Conservation (phyloP, 2,888 invertebrate species). For the Cyrtodaria siliqua region DNA sequence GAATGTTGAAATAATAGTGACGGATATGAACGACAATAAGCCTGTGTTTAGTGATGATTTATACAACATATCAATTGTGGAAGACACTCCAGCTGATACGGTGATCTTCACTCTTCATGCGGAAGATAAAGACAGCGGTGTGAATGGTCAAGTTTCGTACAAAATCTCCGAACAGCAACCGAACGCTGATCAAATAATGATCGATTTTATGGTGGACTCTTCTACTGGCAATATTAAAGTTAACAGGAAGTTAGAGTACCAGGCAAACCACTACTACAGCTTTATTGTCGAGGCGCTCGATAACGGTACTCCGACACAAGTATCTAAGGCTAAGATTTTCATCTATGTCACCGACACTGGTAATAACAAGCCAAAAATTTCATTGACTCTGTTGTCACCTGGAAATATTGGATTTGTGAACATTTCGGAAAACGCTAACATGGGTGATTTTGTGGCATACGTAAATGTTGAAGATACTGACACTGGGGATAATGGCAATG, state of each 20-base stretch:
- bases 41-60: slow-evolving; percentile 40
- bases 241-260: slow-evolving; percentile 30
- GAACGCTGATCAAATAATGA: slow-evolving; percentile 32
- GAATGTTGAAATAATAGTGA: slow-evolving; percentile 51
- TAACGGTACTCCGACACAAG: slow-evolving; percentile 56
- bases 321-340: slow-evolving; percentile 61
- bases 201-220: slow-evolving; percentile 38
- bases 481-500: slow-evolving; percentile 93
- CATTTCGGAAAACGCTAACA: slow-evolving; percentile 73
- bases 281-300: slow-evolving; percentile 69
- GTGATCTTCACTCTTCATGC: slow-evolving; percentile 89
- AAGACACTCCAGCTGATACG: slow-evolving; percentile 37
- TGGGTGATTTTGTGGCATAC: slow-evolving; percentile 89
- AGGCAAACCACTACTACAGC: slow-evolving; percentile 50
- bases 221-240: slow-evolving; percentile 47
- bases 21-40: slow-evolving; percentile 62
- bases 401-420: slow-evolving; percentile 60
- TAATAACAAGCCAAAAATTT: slow-evolving; percentile 67
- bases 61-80: slow-evolving; percentile 55
- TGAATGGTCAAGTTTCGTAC: slow-evolving; percentile 87
- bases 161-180: slow-evolving; percentile 43
- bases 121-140: slow-evolving; percentile 93
- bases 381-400: slow-evolving; percentile 46
- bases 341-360: slow-evolving; percentile 65
- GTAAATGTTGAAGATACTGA: slow-evolving; percentile 94